These are phyloP conservation scores for Urosaurus nigricauda DNA, from an alignment of 2,797 vertebrate species.

Conservation along the genomic window DNA sequence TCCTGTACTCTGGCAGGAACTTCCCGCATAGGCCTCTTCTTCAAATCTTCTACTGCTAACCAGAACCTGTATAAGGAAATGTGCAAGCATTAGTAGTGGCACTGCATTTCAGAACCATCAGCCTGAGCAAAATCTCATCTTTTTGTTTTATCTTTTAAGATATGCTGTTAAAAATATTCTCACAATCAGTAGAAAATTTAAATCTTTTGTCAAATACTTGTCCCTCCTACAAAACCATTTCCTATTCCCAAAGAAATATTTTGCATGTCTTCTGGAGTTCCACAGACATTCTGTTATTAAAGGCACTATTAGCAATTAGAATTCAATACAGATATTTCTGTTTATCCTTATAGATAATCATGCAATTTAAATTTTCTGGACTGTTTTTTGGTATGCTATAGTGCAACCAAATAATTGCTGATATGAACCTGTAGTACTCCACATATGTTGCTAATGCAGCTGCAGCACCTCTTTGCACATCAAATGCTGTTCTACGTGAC, in stretches of 20 bases:
- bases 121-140: not conserved
- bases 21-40: slow-evolving; percentile 93
- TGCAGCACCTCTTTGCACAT: not conserved
- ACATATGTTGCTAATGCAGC: not conserved
- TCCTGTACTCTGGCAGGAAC: slow-evolving; percentile 93
- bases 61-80: slow-evolving; percentile 86
- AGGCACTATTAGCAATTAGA: not conserved
- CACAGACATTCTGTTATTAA: not conserved
- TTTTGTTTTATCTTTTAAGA: not conserved
- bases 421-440: not conserved
- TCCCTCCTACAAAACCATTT: not conserved
- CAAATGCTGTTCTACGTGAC: not conserved
- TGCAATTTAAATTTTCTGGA: not conserved
- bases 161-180: not conserved
- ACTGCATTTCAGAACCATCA: not conserved
- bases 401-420: not conserved
- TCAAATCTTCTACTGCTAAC: slow-evolving; percentile 96
- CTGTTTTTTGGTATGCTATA: not conserved
- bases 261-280: not conserved
- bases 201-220: not conserved
- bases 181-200: not conserved
- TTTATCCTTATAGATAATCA: not conserved
- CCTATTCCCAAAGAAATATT: not conserved
- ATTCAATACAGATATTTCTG: not conserved
- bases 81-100: not conserved